phyloP scores from a whole-genome alignment of 2,888 invertebrate species.

The Mylabris sibirica region DNA sequence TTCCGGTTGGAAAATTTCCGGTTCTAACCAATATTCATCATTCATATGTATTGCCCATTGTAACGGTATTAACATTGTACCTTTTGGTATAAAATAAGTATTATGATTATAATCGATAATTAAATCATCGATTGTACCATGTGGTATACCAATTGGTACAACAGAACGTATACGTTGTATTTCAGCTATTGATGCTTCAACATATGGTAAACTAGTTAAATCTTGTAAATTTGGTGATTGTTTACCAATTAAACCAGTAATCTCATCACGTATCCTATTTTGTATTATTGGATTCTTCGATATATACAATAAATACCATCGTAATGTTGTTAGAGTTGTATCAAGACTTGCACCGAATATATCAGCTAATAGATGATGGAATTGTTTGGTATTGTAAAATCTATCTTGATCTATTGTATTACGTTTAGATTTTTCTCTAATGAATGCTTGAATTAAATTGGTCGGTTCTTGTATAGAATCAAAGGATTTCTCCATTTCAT shows the following conservation, averaged over 20 bases:
- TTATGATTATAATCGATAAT: conserved; percentile 41
- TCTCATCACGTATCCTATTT: conserved; percentile 68
- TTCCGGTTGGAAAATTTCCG: conserved; percentile 72
- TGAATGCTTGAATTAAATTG: conserved; percentile 70
- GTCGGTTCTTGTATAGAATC: conserved; percentile 29
- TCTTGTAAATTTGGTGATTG: conserved; percentile 65
- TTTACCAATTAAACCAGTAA: conserved; percentile 55
- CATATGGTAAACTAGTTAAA: conserved; percentile 64
- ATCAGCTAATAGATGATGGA: conserved; percentile 79
- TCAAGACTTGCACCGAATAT: conserved; percentile 88
- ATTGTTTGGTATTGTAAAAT: conserved; percentile 72
- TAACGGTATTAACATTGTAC: conserved; percentile 78
- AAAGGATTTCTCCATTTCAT: conserved; percentile 50
- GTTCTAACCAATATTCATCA: conserved; percentile 70
- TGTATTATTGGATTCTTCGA: conserved; percentile 72
- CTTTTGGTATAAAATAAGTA: conserved; percentile 71
- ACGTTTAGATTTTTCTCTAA: conserved; percentile 67
- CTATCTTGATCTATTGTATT: conserved; percentile 60
- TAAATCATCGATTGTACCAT: conserved; percentile 70
- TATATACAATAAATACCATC: conserved; percentile 84
- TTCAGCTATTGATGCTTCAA: conserved; percentile 81
- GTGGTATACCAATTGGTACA: conserved; percentile 85
- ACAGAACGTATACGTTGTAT: conserved; percentile 80
- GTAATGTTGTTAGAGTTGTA: conserved; percentile 79
- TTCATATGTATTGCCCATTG: conserved; percentile 85